Evolutionary conservation across 2,113 vertebrate genomes (phyloP), one percentile per base, ranked within the genome.

Genomic region (Pionites leucogaster): DNA sequence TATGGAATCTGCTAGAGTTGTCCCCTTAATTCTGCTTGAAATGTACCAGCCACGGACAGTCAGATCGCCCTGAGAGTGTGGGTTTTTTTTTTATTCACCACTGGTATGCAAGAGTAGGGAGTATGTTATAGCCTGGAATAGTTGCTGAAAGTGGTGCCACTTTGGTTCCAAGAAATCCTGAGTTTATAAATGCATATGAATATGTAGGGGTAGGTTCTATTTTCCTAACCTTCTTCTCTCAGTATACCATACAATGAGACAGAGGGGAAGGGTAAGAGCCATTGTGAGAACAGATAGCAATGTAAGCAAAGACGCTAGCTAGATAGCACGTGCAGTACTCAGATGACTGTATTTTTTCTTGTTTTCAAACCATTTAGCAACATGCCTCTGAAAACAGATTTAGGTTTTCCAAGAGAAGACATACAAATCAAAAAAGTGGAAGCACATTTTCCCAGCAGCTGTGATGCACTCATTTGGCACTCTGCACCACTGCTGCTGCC

Each of bases 371-470:
- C 39, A n/a, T 68, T 88, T 69, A 91, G 12, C 8, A 11, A 50
- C 0, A 0, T 76, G 13, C 25, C 82, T 57, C 57, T 75, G 82
- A 80, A 95, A 83, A 65, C 41, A 89, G 29, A 65, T 65, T 95
- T 86, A 37, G 12, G 22, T 33, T 93, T 94, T 68, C 50, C 62
- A 88, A 78, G 60, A 92, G 29, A 37, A n/a, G 49, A 92, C 29
- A 80, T 53, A 86, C 12, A 88, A 39, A 81, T 95, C 74, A 72
- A 13, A 84, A 74, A 78, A 88, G 95, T 41, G 52, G 57, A 37
- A 86, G 47, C 17, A 17, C 42, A 49, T 37, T 80, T 69, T 37
- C 64, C 55, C 37, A 71, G 68, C 75, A 97, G 88, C 86, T 97
- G 92, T 3, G 35, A 17, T 52, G 22, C 33, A 28, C 47, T 93